Base-by-base conservation (phyloP, 2,888 invertebrate genomes). In the Dendrolimus pini region DNA sequence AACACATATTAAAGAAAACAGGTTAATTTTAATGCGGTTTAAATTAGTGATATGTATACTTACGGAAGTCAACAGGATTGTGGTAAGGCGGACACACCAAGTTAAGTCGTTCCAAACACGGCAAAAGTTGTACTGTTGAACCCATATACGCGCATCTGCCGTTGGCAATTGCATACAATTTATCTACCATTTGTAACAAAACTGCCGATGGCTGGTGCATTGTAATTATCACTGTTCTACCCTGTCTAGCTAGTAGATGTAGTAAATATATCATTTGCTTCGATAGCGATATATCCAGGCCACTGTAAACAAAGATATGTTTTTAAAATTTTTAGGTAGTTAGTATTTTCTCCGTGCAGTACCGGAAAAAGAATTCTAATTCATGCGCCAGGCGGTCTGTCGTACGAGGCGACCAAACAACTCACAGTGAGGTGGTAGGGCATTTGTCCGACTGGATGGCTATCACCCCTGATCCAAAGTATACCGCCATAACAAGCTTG, bases 191-290 rank as follows among this genome's bases (percentile, higher is more conserved):
- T 72, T 95, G 94, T 70, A 98, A 94, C 54, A 97, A 91, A 56
- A 94, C 90, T 2, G 97, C 96, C 61, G 96, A 97, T 0, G 98
- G 98, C 80, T 98, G 98, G 83, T 98, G 98, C 74, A 98, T 96
- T 14, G 96, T 96, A 74, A 96, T 96, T 58, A 98, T 93, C 61
- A 98, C 94, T 2, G 97, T 97, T 66, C 96, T 92, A 9, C 98
- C 98, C 71, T 96, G 96, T 59, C 92, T 82, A 0, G 98, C 96
- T 66, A 98, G 83, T 65, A 95, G 93, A 82, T 96, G 96, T 56
- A 98, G 91, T 61, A 98, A 82, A 61, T 93, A 92, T 58, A 98
- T 90, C 77, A 97, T 94, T 80, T 97, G 96, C 80, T 95, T 96
- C 59, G 97, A 95, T 54, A 96, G 94, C 52, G 95, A 77, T 67